Evolutionary conservation across 2,888 invertebrate species (phyloP).

Genomic region (Liopterus haemorrhoidalis): DNA sequence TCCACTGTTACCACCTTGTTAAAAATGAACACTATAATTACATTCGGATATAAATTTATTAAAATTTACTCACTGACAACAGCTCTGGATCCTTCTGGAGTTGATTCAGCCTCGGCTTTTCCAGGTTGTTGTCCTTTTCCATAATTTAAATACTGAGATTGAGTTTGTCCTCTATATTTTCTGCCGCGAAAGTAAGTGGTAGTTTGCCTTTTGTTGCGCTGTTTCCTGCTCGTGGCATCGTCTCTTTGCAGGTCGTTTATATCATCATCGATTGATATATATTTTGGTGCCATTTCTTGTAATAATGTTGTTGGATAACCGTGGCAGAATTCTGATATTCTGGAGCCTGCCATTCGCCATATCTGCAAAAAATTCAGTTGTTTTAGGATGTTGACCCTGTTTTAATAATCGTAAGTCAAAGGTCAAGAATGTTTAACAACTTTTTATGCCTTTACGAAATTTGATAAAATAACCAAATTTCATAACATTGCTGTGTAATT

Average conservation of each 20-base stretch:
- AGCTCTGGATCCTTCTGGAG: slow-evolving; percentile 63
- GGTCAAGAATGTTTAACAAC: too few species aligned
- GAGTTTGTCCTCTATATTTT: slow-evolving; percentile 69
- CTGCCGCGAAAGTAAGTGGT: slow-evolving; percentile 44
- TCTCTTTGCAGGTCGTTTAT: slow-evolving; percentile 39
- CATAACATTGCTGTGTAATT: too few species aligned
- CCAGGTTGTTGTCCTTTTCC: slow-evolving; percentile 55
- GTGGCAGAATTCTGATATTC: slow-evolving; percentile 47
- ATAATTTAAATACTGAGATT: slow-evolving; percentile 74
- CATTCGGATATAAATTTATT: background rate
- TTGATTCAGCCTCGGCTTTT: slow-evolving; percentile 76
- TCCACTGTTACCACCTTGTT: slow-evolving; percentile 65
- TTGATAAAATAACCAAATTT: too few species aligned
- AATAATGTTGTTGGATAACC: slow-evolving; percentile 45
- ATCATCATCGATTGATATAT: slow-evolving; percentile 29
- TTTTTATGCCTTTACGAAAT: too few species aligned
- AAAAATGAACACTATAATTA: slow-evolving; percentile 9
- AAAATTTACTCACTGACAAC: slow-evolving; percentile 60
- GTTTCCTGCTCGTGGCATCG: slow-evolving; percentile 31
- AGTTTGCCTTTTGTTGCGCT: slow-evolving; percentile 35
- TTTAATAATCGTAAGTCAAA: too few species aligned
- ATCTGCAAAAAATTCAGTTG: slow-evolving; percentile 38
- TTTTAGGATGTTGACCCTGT: slow-evolving; percentile 7
- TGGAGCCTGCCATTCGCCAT: slow-evolving; percentile 45
- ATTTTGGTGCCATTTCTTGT: slow-evolving; percentile 36